Conservation (phyloP, 2,888 invertebrate genomes). For the Pristionchus entomophagus region DNA sequence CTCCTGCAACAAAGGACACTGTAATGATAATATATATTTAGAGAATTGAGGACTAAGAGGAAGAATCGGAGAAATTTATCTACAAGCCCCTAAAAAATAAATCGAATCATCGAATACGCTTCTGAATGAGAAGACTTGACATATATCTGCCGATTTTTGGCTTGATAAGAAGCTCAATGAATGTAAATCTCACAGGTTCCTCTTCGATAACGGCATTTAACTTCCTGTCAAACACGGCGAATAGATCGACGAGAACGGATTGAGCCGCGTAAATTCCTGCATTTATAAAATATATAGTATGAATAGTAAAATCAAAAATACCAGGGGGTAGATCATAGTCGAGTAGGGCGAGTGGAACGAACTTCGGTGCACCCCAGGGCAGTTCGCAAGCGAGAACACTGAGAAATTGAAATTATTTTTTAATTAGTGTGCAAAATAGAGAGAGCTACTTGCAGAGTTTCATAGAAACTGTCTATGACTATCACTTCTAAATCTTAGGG, state of each 20-base stretch:
- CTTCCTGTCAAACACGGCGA: slow-evolving; percentile 93
- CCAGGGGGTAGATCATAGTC: slow-evolving; percentile 64
- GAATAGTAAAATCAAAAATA: not conserved
- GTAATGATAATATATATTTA: not conserved
- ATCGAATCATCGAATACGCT: no score
- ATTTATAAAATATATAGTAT: slow-evolving; percentile 63
- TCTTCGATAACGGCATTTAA: slow-evolving; percentile 95
- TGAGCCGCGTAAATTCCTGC: slow-evolving; percentile 77
- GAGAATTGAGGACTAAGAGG: no score
- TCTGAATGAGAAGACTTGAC: no score
- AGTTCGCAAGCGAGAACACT: slow-evolving; percentile 69
- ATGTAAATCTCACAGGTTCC: slow-evolving; percentile 83
- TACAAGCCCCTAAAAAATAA: no score
- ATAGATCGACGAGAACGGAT: slow-evolving; percentile 94
- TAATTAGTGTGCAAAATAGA: not conserved
- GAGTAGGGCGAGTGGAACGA: slow-evolving; percentile 63
- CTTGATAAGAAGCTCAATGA: not conserved
- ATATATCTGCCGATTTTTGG: not conserved
- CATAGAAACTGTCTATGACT: not conserved
- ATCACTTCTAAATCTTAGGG: no score
- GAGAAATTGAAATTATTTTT: slow-evolving; percentile 38
- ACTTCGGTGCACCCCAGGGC: slow-evolving; percentile 70
- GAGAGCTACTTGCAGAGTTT: not conserved
- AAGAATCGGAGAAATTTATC: no score
- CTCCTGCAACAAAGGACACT: slow-evolving; percentile 81